Conservation (phyloP, 2,888 invertebrate genomes). For the Pyrrhia umbra region DNA sequence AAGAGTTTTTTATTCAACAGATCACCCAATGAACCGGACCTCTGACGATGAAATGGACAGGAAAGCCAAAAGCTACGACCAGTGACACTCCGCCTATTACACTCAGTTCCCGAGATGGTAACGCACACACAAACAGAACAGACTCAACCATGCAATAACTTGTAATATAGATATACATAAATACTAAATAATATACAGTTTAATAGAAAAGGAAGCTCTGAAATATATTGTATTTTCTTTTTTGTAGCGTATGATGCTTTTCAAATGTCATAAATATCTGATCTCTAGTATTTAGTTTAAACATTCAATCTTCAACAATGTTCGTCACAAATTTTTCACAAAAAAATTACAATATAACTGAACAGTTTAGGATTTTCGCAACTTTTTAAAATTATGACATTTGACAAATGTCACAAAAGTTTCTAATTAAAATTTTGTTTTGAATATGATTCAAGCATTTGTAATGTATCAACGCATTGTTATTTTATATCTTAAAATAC, state of each 20-base stretch:
- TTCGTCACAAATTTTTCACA: not conserved
- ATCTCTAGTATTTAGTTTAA: no score
- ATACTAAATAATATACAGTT: not conserved
- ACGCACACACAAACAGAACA: constrained; percentile 51
- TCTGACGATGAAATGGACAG: constrained; percentile 87
- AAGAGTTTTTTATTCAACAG: constrained; percentile 61
- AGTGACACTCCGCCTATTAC: constrained; percentile 74
- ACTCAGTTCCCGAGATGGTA: constrained; percentile 59
- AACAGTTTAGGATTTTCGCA: not conserved
- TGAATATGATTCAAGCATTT: not conserved
- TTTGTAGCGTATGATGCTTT: constrained; percentile 20
- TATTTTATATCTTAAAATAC: no score
- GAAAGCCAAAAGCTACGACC: constrained; percentile 86
- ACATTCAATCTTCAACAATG: no score
- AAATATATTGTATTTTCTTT: not conserved
- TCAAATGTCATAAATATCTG: constrained; percentile 26
- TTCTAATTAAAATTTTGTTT: no score
- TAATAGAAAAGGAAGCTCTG: not conserved
- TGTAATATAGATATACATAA: constrained; percentile 27
- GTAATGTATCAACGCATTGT: no score
- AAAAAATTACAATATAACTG: not conserved
- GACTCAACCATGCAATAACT: constrained; percentile 50
- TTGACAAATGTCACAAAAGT: constrained; percentile 29
- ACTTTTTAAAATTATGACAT: constrained; percentile 18
- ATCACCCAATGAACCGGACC: constrained; percentile 85